These are phyloP conservation scores for Hoplostethus mediterraneus DNA, from an alignment of 2,797 vertebrate species.

Conservation along the genomic window DNA sequence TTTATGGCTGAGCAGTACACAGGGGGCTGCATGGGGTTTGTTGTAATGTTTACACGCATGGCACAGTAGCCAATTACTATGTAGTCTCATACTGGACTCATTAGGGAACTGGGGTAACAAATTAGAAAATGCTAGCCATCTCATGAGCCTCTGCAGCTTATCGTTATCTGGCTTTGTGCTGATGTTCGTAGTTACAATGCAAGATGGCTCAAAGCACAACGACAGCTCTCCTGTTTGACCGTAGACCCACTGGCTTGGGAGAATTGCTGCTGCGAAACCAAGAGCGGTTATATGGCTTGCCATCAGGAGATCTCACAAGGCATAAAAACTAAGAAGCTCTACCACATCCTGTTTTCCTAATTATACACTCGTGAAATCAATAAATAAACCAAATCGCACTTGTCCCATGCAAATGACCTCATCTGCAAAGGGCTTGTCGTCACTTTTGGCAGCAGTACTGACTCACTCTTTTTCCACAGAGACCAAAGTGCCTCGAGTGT, in stretches of 20 bases:
- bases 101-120: constrained; percentile 17
- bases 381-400: constrained; percentile 33
- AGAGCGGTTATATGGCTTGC: not conserved
- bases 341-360: constrained; percentile 15
- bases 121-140: not conserved
- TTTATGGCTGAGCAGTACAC: constrained; percentile 34
- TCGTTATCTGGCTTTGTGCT: not conserved
- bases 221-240: no score
- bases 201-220: not conserved
- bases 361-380: constrained; percentile 32
- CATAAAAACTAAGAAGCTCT: not conserved
- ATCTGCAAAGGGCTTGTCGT: not conserved
- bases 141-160: not conserved
- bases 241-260: no score
- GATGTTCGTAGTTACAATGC: not conserved
- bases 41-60: constrained; percentile 32
- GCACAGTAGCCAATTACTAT: not conserved
- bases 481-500: not conserved
- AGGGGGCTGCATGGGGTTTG: not conserved
- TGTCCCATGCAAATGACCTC: constrained; percentile 37
- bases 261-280: no score
- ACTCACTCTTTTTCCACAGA: constrained; percentile 34
- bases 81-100: not conserved
- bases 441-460: constrained; percentile 17
- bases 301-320: not conserved